A percentile compares a stretch with the other conserved stretches of the same genome.
Conservation (phyloP, 1,140 invertebrate genomes). For the Nymphalis io region DNA sequence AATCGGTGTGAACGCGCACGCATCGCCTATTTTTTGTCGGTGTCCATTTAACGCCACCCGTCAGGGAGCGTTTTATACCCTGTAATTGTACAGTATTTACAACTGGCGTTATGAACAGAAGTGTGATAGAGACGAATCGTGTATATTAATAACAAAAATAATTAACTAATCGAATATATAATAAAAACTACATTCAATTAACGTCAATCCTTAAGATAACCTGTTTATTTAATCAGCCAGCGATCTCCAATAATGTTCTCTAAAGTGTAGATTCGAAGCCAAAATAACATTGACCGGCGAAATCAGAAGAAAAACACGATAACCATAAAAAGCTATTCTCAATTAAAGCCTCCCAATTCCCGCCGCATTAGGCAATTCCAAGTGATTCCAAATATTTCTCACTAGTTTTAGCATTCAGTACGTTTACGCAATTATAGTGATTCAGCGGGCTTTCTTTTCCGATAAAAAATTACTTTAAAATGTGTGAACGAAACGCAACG, state of each 20-base stretch:
- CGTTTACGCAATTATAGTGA: slow-evolving; percentile 20
- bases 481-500: slow-evolving; percentile 32
- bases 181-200: background rate
- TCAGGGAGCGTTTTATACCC: slow-evolving; percentile 61
- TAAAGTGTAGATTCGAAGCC: slow-evolving; percentile 20
- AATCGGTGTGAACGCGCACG: background rate
- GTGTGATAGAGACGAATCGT: slow-evolving; percentile 39
- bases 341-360: slow-evolving; percentile 33
- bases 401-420: slow-evolving; percentile 28
- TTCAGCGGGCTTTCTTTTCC: slow-evolving; percentile 12
- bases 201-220: background rate
- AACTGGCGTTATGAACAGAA: slow-evolving; percentile 43
- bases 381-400: slow-evolving; percentile 37
- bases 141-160: background rate
- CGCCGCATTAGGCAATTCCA: slow-evolving; percentile 34
- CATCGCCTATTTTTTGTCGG: slow-evolving; percentile 49
- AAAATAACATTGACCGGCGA: slow-evolving; percentile 20
- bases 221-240: slow-evolving; percentile 4
- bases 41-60: slow-evolving; percentile 58
- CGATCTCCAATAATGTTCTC: background rate
- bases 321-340: slow-evolving; percentile 23
- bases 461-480: slow-evolving; percentile 32
- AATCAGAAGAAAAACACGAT: slow-evolving; percentile 17
- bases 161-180: background rate
- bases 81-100: slow-evolving; percentile 73